phyloP scores from a whole-genome alignment of 2,797 vertebrate genomes.

The Discoglossus pictus region DNA sequence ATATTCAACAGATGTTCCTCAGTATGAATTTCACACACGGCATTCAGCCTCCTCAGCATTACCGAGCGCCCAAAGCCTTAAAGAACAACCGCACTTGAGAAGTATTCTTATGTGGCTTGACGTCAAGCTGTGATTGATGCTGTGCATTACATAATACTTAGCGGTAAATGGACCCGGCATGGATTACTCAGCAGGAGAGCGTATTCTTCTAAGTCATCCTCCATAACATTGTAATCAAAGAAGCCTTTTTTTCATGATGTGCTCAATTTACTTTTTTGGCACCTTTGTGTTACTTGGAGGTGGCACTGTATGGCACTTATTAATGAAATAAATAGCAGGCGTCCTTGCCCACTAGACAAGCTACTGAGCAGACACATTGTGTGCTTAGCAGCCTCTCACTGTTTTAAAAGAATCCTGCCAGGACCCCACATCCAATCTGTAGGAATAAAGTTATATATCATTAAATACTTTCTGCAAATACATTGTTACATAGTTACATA shows the following conservation, averaged over 20 bases:
- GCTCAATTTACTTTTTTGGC: constrained; percentile 28
- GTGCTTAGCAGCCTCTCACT: neutral
- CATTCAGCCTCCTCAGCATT: neutral
- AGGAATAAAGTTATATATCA: too few relatives aligned
- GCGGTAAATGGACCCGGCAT: constrained; percentile 28
- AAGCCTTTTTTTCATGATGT: neutral
- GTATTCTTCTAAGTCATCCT: constrained; percentile 4
- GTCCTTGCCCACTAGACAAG: too few relatives aligned
- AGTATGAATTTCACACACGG: constrained; percentile 3
- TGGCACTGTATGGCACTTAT: neutral
- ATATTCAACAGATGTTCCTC: constrained; percentile 25
- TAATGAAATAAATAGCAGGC: too few relatives aligned
- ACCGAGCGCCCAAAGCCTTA: neutral
- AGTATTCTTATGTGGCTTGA: constrained; percentile 2
- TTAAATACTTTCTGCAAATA: too few relatives aligned
- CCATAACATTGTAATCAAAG: constrained; percentile 10
- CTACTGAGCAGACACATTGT: too few relatives aligned
- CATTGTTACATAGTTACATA: too few relatives aligned
- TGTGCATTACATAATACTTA: constrained; percentile 35
- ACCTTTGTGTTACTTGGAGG: neutral
- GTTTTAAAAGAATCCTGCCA: neutral
- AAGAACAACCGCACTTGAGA: neutral
- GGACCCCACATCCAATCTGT: too few relatives aligned
- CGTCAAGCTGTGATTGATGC: constrained; percentile 23
- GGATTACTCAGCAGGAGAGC: constrained; percentile 21